Evolutionary conservation across 1,140 invertebrate species (phyloP), one percentile per base, ranked within the genome.

Genomic region (Zaprionus ornatus): DNA sequence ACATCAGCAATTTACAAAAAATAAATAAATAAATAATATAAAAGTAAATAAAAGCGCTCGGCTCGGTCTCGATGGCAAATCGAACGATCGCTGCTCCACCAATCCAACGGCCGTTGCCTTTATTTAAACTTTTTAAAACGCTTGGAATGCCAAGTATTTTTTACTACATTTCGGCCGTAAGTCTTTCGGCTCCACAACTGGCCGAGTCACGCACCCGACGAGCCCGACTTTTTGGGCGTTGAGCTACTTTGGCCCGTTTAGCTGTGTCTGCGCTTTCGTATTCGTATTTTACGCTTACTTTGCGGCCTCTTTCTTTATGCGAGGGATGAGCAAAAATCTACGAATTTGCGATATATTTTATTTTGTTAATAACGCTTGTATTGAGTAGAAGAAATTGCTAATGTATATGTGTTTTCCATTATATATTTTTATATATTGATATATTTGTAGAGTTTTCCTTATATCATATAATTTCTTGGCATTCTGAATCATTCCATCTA

Each of bases 81-180:
- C 64, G 68, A 72, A 63, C 65, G 69, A 52, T 52, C 32, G 54
- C 23, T 48, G 54, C 32, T 25, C 57, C 37, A 27, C 50, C 62
- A 55, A 65, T 65, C 52, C 56, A 57, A 37, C 68, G 79, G 55
- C 48, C 40, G 65, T 40, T 80, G 74, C 74, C 74, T 87, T 88
- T 87, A 77, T 87, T 86, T 76, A 65, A 54, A 48, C 15, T 40
- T 77, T 73, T 68, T 67, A 57, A 62, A 57, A 67, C 61, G 59
- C 19, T 55, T 73, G 77, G 85, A 90, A 87, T 90, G 61, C 77
- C 71, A 88, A 88, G 56, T 66, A 80, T 80, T 83, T 72, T 52
- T 72, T 52, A 62, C 56, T 66, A 55, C 52, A 59, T 37, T 72
- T 79, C 60, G 60, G 59, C 64, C 60, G 55, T 62, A 69, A 48